Conservation (phyloP, 1,140 invertebrate species). For the Drosophila watanabei region DNA sequence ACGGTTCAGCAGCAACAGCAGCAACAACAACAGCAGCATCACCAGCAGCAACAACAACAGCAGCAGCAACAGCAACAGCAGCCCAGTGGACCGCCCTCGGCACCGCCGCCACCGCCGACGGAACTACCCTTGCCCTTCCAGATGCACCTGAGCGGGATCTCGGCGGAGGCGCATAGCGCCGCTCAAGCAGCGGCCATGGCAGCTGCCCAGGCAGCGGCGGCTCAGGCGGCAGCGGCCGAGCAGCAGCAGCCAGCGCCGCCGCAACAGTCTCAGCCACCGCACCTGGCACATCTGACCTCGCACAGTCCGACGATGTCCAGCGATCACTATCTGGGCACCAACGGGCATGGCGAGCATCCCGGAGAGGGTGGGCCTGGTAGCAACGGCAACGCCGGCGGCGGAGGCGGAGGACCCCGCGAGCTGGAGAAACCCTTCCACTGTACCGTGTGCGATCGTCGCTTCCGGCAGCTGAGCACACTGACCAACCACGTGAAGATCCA, state of each 20-base stretch:
- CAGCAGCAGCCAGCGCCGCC: constrained; percentile 58
- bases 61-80: constrained; percentile 70
- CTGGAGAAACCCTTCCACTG: constrained; percentile 85
- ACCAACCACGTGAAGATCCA: constrained; percentile 85
- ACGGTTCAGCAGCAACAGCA: constrained; percentile 62
- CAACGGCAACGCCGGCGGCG: constrained; percentile 25
- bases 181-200: constrained; percentile 83
- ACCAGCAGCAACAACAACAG: constrained; percentile 70
- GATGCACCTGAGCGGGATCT: constrained; percentile 77
- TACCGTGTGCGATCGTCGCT: constrained; percentile 83
- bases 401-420: constrained; percentile 49
- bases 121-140: constrained; percentile 79
- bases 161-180: constrained; percentile 77
- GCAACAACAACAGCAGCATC: constrained; percentile 65
- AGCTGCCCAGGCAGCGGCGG: constrained; percentile 80
- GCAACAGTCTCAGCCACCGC: constrained; percentile 64
- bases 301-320: constrained; percentile 67
- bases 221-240: constrained; percentile 81
- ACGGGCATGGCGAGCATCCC: constrained; percentile 71
- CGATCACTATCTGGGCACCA: constrained; percentile 68
- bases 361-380: constrained; percentile 47
- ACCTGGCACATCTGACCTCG: constrained; percentile 75
- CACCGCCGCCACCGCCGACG: constrained; percentile 62
- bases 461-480: constrained; percentile 84
- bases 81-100: constrained; percentile 50